Evolutionary conservation across 2,113 vertebrate species (phyloP).

Genomic region (Aleadryas rufinucha): DNA sequence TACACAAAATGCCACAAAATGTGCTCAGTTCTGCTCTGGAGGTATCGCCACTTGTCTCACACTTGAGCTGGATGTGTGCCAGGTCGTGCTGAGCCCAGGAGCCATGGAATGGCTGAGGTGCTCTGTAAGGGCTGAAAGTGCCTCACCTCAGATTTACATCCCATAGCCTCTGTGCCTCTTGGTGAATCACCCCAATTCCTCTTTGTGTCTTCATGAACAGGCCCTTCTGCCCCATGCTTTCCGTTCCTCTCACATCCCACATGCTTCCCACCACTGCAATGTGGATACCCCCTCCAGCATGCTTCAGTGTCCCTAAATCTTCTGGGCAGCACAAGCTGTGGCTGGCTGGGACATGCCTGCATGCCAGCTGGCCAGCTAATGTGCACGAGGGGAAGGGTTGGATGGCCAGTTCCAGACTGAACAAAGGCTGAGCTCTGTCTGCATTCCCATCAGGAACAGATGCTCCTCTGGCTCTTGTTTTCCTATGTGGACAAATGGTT

Average conservation of each 20-base stretch:
- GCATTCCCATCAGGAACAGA: not conserved
- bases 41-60: not conserved
- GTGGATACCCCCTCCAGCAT: not conserved
- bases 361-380: not conserved
- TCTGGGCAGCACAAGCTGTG: not conserved
- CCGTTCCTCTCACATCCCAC: not conserved
- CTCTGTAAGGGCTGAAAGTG: not conserved
- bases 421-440: not conserved
- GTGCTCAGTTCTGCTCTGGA: not conserved
- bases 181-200: not conserved
- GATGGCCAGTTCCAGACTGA: not conserved
- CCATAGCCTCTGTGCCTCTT: not conserved
- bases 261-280: not conserved
- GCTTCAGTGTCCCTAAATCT: not conserved
- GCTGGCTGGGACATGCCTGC: not conserved
- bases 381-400: rapidly evolving
- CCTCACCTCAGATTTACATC: not conserved
- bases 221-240: not conserved
- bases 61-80: not conserved
- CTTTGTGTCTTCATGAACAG: not conserved
- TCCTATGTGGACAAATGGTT: not conserved
- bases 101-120: not conserved
- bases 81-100: rapidly evolving
- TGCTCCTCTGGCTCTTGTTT: not conserved
- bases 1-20: not conserved